Evolutionary conservation across 2,888 invertebrate species (phyloP).

Genomic region (Dichetophora obliterata): DNA sequence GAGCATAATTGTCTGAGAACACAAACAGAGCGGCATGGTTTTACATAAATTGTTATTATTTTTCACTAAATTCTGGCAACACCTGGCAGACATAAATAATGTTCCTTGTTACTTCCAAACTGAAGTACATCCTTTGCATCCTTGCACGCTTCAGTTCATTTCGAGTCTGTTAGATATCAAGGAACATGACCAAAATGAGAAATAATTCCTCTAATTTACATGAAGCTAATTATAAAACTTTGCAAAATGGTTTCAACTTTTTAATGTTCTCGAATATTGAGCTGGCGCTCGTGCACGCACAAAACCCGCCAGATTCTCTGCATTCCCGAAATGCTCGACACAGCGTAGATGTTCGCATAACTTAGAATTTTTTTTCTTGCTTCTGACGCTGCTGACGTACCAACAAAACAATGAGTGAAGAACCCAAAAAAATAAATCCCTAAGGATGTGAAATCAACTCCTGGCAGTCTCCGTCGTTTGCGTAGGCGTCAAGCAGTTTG

Average conservation of each 20-base stretch:
- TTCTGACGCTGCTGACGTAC: background rate
- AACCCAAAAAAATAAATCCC: background rate
- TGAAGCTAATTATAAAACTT: conserved; percentile 11
- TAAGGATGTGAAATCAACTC: conserved; percentile 35
- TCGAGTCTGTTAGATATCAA: background rate
- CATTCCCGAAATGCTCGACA: background rate
- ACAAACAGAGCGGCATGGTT: background rate
- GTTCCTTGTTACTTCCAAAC: background rate
- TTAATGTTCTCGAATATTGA: background rate
- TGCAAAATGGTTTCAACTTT: background rate
- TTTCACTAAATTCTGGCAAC: background rate
- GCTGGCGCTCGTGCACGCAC: background rate
- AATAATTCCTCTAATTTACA: background rate
- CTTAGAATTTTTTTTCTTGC: background rate
- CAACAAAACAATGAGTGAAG: background rate
- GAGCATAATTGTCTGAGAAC: background rate
- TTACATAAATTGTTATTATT: background rate
- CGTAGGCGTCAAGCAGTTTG: conserved; percentile 35
- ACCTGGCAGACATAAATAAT: background rate
- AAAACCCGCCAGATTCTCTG: background rate
- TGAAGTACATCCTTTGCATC: background rate
- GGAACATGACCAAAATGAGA: background rate
- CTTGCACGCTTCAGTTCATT: no score
- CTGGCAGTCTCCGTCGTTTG: conserved; percentile 28
- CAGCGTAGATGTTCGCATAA: background rate